These are phyloP conservation scores for Megalurothrips usitatus DNA, from an alignment of 2,888 invertebrate species.

Conservation along the genomic window DNA sequence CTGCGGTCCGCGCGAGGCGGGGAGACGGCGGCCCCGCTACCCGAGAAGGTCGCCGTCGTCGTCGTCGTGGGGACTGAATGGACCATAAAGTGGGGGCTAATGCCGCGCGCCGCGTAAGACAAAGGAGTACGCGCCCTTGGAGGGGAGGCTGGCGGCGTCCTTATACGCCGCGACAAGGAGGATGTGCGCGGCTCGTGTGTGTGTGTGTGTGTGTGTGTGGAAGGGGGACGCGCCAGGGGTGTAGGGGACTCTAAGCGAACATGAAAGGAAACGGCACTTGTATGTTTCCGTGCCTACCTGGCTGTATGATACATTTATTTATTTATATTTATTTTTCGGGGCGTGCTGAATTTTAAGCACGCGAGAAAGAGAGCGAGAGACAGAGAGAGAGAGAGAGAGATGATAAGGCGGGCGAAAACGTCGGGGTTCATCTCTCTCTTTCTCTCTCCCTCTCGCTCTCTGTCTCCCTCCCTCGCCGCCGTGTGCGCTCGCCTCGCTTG, in stretches of 20 bases:
- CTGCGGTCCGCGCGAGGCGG: not conserved
- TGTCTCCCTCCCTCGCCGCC: no score
- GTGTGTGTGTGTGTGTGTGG: no score
- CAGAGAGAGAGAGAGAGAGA: not conserved
- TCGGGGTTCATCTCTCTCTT: no score
- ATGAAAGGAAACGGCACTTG: not conserved
- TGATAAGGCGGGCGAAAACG: not conserved
- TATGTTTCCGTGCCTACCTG: not conserved
- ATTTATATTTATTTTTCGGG: not conserved
- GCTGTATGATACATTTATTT: not conserved
- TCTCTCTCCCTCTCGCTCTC: no score
- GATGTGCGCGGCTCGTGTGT: no score
- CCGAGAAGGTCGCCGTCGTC: no score
- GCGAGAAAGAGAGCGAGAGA: not conserved
- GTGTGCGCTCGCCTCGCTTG: no score
- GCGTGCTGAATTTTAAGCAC: not conserved
- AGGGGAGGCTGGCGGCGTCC: not conserved
- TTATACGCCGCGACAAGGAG: no score
- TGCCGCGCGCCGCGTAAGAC: not conserved
- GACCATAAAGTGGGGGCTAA: not conserved
- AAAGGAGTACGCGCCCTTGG: constrained; percentile 5
- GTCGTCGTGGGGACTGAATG: not conserved
- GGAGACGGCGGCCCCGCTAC: not conserved
- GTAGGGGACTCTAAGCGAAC: no score
- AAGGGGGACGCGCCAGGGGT: no score